phyloP scores from a whole-genome alignment of 2,888 invertebrate species.

The Kryphioiulus occultus region DNA sequence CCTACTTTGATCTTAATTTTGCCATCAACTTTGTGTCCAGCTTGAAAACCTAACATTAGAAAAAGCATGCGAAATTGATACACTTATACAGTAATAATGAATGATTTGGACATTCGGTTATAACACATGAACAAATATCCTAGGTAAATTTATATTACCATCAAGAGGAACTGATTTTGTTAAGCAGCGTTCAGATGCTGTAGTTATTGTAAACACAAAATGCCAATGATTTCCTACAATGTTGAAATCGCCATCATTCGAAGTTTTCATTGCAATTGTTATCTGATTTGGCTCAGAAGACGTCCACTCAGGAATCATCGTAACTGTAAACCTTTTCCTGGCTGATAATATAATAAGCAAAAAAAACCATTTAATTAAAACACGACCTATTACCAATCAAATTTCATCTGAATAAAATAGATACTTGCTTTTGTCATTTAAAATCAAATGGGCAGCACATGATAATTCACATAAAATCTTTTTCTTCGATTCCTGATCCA shows the following conservation, averaged over 20 bases:
- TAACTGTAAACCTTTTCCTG: background rate
- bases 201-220: background rate
- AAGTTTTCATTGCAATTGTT: background rate
- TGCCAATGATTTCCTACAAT: constrained; percentile 43
- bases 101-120: no score
- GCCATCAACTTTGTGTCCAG: background rate
- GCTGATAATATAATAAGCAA: background rate
- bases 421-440: constrained; percentile 24
- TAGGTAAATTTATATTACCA: background rate
- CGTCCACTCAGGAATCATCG: background rate
- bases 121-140: no score
- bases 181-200: background rate
- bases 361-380: background rate
- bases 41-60: background rate
- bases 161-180: background rate
- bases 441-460: constrained; percentile 23
- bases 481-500: background rate
- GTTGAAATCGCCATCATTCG: background rate
- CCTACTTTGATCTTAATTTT: background rate
- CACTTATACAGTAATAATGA: no score
- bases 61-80: background rate
- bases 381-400: background rate
- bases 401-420: background rate
- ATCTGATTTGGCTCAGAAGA: background rate
- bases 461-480: constrained; percentile 10